These are phyloP conservation scores for Philaethria dido DNA, from an alignment of 2,888 invertebrate species.

Conservation along the genomic window DNA sequence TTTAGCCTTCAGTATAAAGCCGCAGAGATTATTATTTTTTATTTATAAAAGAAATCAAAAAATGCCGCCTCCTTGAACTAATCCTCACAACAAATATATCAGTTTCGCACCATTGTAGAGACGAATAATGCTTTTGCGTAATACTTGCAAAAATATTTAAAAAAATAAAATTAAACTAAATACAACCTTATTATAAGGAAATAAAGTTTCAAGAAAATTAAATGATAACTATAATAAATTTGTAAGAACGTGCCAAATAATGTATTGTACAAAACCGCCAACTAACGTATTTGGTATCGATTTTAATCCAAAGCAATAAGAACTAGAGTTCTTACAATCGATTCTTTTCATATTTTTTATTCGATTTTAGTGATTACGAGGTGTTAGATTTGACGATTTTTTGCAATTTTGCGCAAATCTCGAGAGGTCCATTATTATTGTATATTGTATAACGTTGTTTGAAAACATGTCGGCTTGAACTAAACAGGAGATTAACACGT, in stretches of 20 bases:
- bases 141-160: neutral
- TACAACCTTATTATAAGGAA: slow-evolving; percentile 7
- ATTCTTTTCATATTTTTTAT: slow-evolving; percentile 3
- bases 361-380: slow-evolving; percentile 39
- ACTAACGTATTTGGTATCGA: slow-evolving; percentile 12
- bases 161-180: neutral
- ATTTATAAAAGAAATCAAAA: slow-evolving; percentile 5
- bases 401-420: slow-evolving; percentile 57
- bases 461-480: slow-evolving; percentile 38
- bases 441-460: slow-evolving; percentile 47
- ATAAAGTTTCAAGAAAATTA: neutral
- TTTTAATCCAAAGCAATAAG: neutral
- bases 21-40: slow-evolving; percentile 4
- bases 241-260: slow-evolving; percentile 46
- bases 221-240: slow-evolving; percentile 3
- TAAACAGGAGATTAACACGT: slow-evolving; percentile 37
- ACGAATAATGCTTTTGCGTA: slow-evolving; percentile 27
- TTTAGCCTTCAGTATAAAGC: neutral
- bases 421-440: slow-evolving; percentile 43
- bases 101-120: slow-evolving; percentile 36
- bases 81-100: slow-evolving; percentile 40
- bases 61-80: slow-evolving; percentile 24
- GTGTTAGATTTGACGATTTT: slow-evolving; percentile 58
- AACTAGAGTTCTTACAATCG: neutral
- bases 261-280: slow-evolving; percentile 48